A percentile compares a stretch with the other conserved stretches of the same genome.
Evolutionary conservation across 2,797 vertebrate genomes (phyloP).

Genomic region (Sebastes iracundus): DNA sequence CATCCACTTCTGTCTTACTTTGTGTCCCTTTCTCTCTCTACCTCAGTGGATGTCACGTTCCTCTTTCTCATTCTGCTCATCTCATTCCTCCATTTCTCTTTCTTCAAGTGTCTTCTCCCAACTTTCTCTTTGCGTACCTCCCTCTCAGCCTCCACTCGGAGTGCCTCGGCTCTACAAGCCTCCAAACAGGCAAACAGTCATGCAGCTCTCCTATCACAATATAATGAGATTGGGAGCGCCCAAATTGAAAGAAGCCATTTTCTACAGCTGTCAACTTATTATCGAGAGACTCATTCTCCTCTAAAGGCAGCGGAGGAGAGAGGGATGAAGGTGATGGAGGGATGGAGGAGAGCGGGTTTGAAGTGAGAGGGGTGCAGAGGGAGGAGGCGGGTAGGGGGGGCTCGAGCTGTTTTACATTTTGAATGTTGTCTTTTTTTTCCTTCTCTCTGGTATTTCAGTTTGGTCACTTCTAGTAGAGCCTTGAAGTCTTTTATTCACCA

Average conservation of each 20-base stretch:
- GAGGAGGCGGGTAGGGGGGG: conserved; percentile 32
- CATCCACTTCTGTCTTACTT: not conserved
- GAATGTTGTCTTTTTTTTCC: conserved; percentile 61
- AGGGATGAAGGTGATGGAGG: conserved; percentile 53
- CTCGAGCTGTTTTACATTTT: conserved; percentile 77
- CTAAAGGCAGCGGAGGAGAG: conserved; percentile 53
- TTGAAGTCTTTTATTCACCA: conserved; percentile 56
- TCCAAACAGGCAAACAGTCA: conserved; percentile 68
- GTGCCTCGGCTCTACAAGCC: conserved; percentile 50
- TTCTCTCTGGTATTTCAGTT: conserved; percentile 50
- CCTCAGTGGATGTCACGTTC: conserved; percentile 6
- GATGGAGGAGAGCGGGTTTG: conserved; percentile 40
- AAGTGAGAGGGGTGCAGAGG: conserved; percentile 40
- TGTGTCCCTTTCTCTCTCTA: not conserved
- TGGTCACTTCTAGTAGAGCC: conserved; percentile 42
- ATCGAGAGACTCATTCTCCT: conserved; percentile 74
- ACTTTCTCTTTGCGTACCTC: conserved; percentile 33
- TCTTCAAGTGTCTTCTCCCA: conserved; percentile 17
- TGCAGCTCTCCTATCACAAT: conserved; percentile 70
- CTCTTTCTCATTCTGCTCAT: not conserved
- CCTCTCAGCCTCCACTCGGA: conserved; percentile 12
- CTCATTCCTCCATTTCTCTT: not conserved
- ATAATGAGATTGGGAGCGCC: conserved; percentile 82
- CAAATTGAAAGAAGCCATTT: conserved; percentile 86
- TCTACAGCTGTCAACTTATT: conserved; percentile 86